Conservation (phyloP, 2,113 vertebrate species). For the Hystrix cristata region DNA sequence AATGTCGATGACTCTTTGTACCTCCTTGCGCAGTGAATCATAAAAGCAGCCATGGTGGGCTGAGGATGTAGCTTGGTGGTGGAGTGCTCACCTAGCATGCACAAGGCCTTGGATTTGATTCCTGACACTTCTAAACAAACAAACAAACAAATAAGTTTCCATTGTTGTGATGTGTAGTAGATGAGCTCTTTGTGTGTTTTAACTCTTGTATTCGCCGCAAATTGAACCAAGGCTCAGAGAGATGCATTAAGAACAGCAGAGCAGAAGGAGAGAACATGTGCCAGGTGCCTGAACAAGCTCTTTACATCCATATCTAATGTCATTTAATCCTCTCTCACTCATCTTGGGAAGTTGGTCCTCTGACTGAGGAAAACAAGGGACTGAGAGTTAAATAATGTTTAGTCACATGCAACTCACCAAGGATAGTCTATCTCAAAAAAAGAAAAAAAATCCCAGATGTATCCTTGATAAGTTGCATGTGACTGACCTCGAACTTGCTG, state of each 20-base stretch:
- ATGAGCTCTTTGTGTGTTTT: background rate
- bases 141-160: background rate
- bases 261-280: background rate
- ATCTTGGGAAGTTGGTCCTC: background rate
- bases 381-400: background rate
- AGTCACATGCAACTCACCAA: background rate
- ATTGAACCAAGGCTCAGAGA: background rate
- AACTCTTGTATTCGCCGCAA: background rate
- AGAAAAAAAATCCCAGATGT: too few relatives aligned
- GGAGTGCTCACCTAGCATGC: background rate
- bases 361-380: conserved; percentile 1
- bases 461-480: too few relatives aligned
- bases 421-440: background rate
- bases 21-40: background rate
- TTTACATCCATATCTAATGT: background rate
- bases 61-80: background rate
- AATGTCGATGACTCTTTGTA: background rate
- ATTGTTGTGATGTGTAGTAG: background rate
- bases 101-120: background rate
- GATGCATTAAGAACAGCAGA: background rate
- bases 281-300: background rate
- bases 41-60: background rate
- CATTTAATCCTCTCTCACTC: background rate
- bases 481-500: background rate
- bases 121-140: background rate